Conservation (phyloP, 2,888 invertebrate genomes). For the Autographa pulchrina region DNA sequence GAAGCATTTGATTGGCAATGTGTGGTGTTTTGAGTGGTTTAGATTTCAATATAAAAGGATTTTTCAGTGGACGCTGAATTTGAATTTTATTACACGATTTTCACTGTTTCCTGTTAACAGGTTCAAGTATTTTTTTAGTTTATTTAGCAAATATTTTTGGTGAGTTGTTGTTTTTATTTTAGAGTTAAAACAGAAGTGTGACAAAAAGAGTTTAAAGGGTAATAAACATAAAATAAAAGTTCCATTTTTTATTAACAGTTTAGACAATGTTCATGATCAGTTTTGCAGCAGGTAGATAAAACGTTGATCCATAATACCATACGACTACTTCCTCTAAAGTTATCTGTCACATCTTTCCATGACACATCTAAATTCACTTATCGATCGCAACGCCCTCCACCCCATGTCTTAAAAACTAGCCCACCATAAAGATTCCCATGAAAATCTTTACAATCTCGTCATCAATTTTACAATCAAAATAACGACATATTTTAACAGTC, state of each 20-base stretch:
- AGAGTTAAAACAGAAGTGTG: neutral
- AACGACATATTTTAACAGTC: slow-evolving; percentile 63
- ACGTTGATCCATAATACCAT: neutral
- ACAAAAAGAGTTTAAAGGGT: neutral
- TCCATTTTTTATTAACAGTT: too few species aligned
- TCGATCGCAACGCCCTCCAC: slow-evolving; percentile 31
- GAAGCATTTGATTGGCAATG: slow-evolving; percentile 46
- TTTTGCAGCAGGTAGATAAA: neutral
- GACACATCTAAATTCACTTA: slow-evolving; percentile 1
- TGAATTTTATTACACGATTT: slow-evolving; percentile 30
- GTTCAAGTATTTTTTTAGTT: neutral
- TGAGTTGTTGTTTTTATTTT: neutral
- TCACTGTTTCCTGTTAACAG: slow-evolving; percentile 5
- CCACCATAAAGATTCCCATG: slow-evolving; percentile 58
- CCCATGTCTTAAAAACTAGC: slow-evolving; percentile 51
- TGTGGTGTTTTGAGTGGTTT: slow-evolving; percentile 44
- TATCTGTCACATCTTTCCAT: neutral
- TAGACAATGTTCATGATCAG: too few species aligned
- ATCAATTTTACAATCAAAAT: slow-evolving; percentile 65
- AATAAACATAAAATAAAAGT: neutral
- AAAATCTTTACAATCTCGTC: slow-evolving; percentile 62
- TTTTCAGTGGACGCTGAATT: slow-evolving; percentile 24
- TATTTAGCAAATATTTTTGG: neutral
- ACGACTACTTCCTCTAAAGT: neutral
- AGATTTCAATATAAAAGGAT: slow-evolving; percentile 42